These are phyloP conservation scores for Pitta sordida DNA, from an alignment of 2,113 vertebrate species.

Conservation along the genomic window DNA sequence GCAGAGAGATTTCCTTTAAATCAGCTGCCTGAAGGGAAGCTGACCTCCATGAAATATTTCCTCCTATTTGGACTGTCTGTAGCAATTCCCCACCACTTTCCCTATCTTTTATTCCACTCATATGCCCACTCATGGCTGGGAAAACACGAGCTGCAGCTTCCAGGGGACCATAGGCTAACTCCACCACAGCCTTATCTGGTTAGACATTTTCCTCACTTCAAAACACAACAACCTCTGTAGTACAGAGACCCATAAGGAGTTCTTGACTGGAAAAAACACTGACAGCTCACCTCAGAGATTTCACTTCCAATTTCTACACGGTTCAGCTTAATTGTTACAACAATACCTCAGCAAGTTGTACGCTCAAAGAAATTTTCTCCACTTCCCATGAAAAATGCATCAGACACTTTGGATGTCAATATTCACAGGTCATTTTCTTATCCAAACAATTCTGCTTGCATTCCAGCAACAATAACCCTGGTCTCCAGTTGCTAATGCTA, in stretches of 20 bases:
- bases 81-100: neutral
- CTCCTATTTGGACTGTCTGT: neutral
- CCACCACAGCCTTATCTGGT: neutral
- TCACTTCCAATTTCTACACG: neutral
- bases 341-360: neutral
- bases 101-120: fast-evolving
- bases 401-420: neutral
- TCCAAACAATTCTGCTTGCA: neutral
- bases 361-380: neutral
- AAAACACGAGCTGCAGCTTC: neutral
- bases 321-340: neutral
- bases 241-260: neutral
- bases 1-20: slow-evolving; percentile 10
- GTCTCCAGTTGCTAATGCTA: neutral
- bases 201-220: neutral
- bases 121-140: fast-evolving
- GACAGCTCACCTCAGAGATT: neutral
- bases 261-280: neutral
- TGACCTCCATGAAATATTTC: slow-evolving; percentile 34
- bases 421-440: neutral
- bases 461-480: neutral
- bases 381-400: neutral
- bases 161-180: neutral
- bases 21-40: slow-evolving; percentile 6
- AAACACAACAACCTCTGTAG: neutral